Conservation (phyloP, 2,797 vertebrate genomes). For the Danio choprae region DNA sequence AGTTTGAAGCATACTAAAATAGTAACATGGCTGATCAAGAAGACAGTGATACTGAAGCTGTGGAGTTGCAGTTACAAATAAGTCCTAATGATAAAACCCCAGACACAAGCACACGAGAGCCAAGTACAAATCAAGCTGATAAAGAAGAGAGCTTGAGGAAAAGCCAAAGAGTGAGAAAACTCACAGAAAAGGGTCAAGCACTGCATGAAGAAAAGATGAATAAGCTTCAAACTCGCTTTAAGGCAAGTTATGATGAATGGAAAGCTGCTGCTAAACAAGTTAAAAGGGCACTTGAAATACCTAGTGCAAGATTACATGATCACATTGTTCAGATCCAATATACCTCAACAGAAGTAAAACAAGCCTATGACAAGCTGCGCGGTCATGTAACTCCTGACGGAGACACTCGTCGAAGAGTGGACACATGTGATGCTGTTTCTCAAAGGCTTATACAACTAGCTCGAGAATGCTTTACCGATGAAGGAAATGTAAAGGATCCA, state of each 20-base stretch:
- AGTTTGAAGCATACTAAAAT: not conserved
- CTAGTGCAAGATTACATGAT: no score
- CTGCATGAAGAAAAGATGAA: slow-evolving; percentile 13
- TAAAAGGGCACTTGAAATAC: not conserved
- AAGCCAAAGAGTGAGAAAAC: slow-evolving; percentile 31
- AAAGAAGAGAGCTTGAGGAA: not conserved
- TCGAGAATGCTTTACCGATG: slow-evolving; percentile 1
- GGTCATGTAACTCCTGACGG: not conserved
- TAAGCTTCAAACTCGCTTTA: slow-evolving; percentile 9
- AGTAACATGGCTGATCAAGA: not conserved
- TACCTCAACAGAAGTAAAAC: not conserved
- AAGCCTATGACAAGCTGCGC: slow-evolving; percentile 34
- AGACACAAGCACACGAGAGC: no score
- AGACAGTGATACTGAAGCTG: not conserved
- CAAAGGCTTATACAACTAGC: not conserved
- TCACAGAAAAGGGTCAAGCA: slow-evolving; percentile 46
- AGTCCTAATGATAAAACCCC: slow-evolving; percentile 13
- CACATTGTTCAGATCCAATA: not conserved
- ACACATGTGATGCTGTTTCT: slow-evolving; percentile 52
- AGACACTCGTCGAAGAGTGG: slow-evolving; percentile 30
- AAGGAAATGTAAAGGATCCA: slow-evolving; percentile 9
- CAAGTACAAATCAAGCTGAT: not conserved
- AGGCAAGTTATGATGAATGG: not conserved
- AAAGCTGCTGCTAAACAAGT: not conserved
- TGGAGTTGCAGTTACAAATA: not conserved